Percentiles rank a stretch among this genome's conserved stretches.
Conservation (phyloP, 2,888 invertebrate species). For the Idaea aversata region DNA sequence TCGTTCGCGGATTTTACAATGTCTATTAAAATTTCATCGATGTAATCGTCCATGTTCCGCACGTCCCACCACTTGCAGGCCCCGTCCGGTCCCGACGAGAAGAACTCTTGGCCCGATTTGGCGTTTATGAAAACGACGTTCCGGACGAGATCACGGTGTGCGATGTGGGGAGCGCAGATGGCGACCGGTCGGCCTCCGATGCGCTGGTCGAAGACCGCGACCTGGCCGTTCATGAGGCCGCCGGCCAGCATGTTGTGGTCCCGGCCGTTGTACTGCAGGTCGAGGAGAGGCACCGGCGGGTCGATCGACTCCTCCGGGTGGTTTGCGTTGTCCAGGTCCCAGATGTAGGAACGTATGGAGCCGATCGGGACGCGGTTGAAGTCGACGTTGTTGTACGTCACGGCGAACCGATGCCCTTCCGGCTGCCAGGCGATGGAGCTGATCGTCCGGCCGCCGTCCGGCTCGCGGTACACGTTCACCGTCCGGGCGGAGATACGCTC, state of each 20-base stretch:
- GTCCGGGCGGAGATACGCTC: constrained; percentile 86
- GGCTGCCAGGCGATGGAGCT: constrained; percentile 92
- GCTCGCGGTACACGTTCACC: constrained; percentile 90
- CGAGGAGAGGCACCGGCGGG: constrained; percentile 86
- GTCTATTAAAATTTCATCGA: constrained; percentile 84
- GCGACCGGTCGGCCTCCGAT: constrained; percentile 86
- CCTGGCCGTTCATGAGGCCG: constrained; percentile 85
- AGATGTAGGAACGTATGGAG: constrained; percentile 81
- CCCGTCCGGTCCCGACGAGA: constrained; percentile 94
- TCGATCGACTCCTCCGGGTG: constrained; percentile 84
- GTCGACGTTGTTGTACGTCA: constrained; percentile 89
- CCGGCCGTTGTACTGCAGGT: constrained; percentile 92
- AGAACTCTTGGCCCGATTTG: constrained; percentile 95
- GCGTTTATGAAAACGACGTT: constrained; percentile 93
- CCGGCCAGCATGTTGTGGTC: constrained; percentile 85
- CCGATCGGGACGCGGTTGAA: constrained; percentile 80
- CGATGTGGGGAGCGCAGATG: constrained; percentile 86
- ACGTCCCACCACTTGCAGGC: constrained; percentile 91
- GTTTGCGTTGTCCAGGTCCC: constrained; percentile 95
- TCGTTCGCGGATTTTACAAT: constrained; percentile 78
- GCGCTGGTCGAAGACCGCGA: constrained; percentile 87
- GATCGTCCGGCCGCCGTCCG: constrained; percentile 81
- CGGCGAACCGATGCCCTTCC: constrained; percentile 87
- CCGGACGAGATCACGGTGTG: constrained; percentile 92
- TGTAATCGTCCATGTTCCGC: constrained; percentile 82